Percentiles rank a stretch among this genome's conserved stretches.
Conservation (phyloP, 23 tunicate genomes). For the Botrylloides violaceus region DNA sequence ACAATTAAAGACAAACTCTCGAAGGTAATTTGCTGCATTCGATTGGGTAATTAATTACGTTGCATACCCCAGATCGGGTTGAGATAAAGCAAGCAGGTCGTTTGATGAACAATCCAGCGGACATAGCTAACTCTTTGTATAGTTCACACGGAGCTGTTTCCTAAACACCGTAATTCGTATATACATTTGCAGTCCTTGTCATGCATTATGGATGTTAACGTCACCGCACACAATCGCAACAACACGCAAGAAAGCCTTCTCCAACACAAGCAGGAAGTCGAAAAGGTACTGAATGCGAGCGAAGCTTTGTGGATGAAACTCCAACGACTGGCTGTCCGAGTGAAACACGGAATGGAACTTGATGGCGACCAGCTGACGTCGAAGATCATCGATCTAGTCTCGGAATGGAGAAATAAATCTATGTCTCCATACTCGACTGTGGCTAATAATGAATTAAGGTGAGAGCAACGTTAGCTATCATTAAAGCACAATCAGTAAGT, state of each 20-base stretch:
- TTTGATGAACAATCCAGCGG: too few species aligned
- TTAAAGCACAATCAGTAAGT: too few species aligned
- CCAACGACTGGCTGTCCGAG: slow-evolving; percentile 6
- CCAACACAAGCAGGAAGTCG: background rate
- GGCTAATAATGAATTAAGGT: slow-evolving; percentile 12
- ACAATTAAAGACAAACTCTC: background rate
- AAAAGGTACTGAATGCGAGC: background rate
- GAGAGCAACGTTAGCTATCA: too few species aligned
- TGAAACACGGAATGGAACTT: background rate
- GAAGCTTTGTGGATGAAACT: background rate
- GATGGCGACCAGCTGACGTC: background rate
- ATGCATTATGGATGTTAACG: slow-evolving; percentile 9
- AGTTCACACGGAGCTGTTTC: too few species aligned
- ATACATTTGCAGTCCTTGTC: background rate
- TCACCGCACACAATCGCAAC: slow-evolving; percentile 6
- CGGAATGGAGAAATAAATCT: background rate
- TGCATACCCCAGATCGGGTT: too few species aligned
- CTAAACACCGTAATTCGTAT: background rate
- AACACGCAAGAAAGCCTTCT: slow-evolving; percentile 11
- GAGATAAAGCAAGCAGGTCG: too few species aligned
- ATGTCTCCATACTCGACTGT: background rate
- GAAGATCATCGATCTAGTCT: background rate
- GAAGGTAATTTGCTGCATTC: background rate
- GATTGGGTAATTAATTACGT: background rate
- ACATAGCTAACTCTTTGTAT: too few species aligned